Conservation (phyloP, 2,797 vertebrate species). For the Dallia pectoralis region DNA sequence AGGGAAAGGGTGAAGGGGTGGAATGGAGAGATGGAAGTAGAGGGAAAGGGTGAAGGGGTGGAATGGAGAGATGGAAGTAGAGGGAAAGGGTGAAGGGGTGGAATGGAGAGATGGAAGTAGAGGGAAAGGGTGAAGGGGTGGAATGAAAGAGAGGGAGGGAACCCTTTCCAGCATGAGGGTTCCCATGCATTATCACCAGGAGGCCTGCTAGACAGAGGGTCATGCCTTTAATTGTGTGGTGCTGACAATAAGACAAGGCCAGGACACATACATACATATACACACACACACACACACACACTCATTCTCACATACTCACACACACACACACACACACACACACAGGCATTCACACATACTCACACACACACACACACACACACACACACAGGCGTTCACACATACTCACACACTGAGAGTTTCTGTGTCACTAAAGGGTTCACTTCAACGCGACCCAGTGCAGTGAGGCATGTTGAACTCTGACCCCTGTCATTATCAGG, state of each 20-base stretch:
- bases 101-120: not conserved
- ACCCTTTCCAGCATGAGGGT: not conserved
- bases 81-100: not conserved
- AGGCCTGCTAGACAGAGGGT: not conserved
- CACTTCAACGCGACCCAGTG: slow-evolving; percentile 63
- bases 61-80: not conserved
- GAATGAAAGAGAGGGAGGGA: not conserved
- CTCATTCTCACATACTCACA: not conserved
- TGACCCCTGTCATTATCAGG: slow-evolving; percentile 75
- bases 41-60: not conserved
- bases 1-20: not conserved
- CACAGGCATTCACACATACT: not conserved
- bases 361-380: not conserved
- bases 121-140: not conserved
- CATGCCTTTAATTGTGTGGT: slow-evolving; percentile 1
- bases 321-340: not conserved
- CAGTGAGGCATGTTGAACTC: slow-evolving; percentile 69
- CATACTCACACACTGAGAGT: slow-evolving; percentile 4
- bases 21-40: not conserved
- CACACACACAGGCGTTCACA: not conserved
- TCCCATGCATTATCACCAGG: not conserved
- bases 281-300: not conserved
- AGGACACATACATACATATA: no score
- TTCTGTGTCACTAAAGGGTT: slow-evolving; percentile 45
- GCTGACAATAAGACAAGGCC: slow-evolving; percentile 22